phyloP scores from a whole-genome alignment of 35 echinoderm and acorn worm genomes.

The Acanthaster planci region DNA sequence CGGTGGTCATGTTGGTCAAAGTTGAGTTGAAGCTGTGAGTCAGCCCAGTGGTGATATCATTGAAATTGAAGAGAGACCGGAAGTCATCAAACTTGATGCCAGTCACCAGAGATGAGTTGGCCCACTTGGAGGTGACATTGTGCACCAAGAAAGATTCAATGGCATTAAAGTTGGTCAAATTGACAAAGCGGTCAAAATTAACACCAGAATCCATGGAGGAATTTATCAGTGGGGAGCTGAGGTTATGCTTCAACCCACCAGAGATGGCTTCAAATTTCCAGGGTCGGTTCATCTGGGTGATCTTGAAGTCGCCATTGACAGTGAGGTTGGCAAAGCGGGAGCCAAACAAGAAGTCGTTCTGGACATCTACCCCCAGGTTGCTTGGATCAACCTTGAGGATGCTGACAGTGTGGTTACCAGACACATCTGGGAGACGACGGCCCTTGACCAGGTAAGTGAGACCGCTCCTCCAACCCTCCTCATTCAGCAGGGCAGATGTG shows the following conservation, averaged over 20 bases:
- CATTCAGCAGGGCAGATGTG: slow-evolving; percentile 24
- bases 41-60: slow-evolving; percentile 21
- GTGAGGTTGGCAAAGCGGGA: slow-evolving; percentile 54
- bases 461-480: neutral
- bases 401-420: slow-evolving; percentile 14
- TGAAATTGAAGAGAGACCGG: slow-evolving; percentile 27
- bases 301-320: slow-evolving; percentile 54
- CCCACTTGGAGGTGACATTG: neutral
- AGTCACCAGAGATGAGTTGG: neutral
- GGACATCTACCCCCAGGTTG: slow-evolving; percentile 18
- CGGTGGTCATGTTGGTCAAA: slow-evolving; percentile 14
- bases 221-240: slow-evolving; percentile 60
- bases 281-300: slow-evolving; percentile 47
- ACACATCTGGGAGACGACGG: neutral
- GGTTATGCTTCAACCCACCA: slow-evolving; percentile 33
- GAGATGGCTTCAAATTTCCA: slow-evolving; percentile 48
- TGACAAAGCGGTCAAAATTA: slow-evolving; percentile 40
- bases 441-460: slow-evolving; percentile 13
- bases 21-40: slow-evolving; percentile 29
- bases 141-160: neutral
- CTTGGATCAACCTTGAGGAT: slow-evolving; percentile 22
- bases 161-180: slow-evolving; percentile 22
- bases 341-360: slow-evolving; percentile 17
- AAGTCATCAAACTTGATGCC: slow-evolving; percentile 35
- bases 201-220: slow-evolving; percentile 48